phyloP scores from a whole-genome alignment of 2,113 vertebrate species.

The Microtus montanus region DNA sequence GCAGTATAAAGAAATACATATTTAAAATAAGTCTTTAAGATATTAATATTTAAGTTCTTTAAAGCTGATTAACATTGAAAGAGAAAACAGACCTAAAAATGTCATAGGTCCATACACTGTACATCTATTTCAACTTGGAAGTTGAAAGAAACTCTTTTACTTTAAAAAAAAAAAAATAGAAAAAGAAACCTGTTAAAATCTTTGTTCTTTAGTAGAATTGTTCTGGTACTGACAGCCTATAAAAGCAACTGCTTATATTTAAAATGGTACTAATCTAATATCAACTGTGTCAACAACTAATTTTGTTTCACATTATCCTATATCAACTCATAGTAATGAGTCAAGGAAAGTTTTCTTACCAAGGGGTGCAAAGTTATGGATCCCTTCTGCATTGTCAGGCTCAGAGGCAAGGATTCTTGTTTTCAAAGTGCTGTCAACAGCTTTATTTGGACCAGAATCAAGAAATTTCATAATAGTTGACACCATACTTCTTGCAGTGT shows the following conservation, averaged over 20 bases:
- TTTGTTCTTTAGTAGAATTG: neutral
- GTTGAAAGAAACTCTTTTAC: constrained; percentile 3
- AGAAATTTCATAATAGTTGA: constrained; percentile 99
- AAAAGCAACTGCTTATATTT: constrained; percentile 32
- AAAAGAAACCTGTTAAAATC: neutral
- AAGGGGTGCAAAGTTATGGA: constrained; percentile 98
- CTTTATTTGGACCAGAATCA: constrained; percentile 96
- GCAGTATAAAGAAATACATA: neutral
- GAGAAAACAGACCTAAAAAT: constrained; percentile 4
- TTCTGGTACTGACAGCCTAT: neutral
- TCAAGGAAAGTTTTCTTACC: constrained; percentile 84
- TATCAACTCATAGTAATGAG: neutral
- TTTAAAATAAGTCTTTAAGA: neutral
- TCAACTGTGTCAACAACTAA: constrained; percentile 5
- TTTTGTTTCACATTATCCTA: neutral
- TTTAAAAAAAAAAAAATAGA: neutral
- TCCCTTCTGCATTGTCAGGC: constrained; percentile 97
- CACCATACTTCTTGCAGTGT: constrained; percentile 99
- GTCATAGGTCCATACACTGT: neutral
- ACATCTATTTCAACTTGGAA: neutral
- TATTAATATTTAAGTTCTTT: neutral
- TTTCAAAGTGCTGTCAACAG: constrained; percentile 94
- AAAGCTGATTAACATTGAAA: neutral
- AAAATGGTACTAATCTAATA: neutral
- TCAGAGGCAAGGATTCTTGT: constrained; percentile 96